Evolutionary conservation across 2,797 vertebrate species (phyloP).

Genomic region (Fistularia tabacaria): DNA sequence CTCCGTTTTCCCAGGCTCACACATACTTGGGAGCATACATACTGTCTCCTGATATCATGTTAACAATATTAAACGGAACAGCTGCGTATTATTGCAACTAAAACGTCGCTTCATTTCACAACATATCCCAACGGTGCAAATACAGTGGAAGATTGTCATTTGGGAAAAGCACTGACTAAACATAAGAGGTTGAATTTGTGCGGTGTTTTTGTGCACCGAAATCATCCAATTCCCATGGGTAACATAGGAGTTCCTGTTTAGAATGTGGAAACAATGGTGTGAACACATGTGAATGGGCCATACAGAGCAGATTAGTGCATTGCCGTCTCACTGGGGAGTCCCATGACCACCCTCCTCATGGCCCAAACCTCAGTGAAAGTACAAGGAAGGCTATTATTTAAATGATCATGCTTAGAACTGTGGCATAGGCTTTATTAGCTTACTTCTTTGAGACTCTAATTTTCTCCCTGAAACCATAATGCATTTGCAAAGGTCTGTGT

Average conservation of each 20-base stretch:
- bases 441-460: conserved; percentile 9
- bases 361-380: conserved; percentile 56
- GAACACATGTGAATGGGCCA: conserved; percentile 63
- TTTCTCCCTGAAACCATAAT: background rate
- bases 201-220: conserved; percentile 26
- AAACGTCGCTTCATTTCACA: conserved; percentile 15
- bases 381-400: conserved; percentile 66
- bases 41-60: conserved; percentile 14
- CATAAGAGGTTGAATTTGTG: too few relatives aligned
- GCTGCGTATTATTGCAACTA: conserved; percentile 22
- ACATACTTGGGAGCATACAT: conserved; percentile 1
- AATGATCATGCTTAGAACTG: conserved; percentile 43
- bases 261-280: conserved; percentile 66
- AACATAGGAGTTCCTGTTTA: conserved; percentile 55
- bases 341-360: conserved; percentile 59
- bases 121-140: background rate
- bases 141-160: conserved; percentile 6
- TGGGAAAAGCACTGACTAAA: too few relatives aligned
- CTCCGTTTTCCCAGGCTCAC: conserved; percentile 59
- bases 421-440: conserved; percentile 40
- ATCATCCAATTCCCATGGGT: conserved; percentile 46
- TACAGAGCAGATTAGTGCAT: conserved; percentile 65
- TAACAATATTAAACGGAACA: conserved; percentile 10
- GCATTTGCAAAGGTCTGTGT: conserved; percentile 25
- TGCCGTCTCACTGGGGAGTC: conserved; percentile 65